These are phyloP conservation scores for Artibeus lituratus DNA, from an alignment of 2,797 vertebrate species.

Conservation along the genomic window DNA sequence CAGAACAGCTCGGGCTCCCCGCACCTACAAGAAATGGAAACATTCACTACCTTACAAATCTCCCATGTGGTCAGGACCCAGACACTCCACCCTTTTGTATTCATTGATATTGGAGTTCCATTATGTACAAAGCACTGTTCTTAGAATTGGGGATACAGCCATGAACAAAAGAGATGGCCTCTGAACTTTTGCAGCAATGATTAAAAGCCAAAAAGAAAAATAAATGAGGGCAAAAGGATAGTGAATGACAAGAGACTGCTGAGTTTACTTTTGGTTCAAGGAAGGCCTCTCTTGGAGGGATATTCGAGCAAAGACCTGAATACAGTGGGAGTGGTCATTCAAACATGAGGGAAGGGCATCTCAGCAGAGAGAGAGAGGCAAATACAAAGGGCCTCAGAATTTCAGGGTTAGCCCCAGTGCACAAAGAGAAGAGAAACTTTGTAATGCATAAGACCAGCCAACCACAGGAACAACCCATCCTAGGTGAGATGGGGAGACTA, in stretches of 20 bases:
- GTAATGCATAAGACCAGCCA: neutral
- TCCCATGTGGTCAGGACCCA: neutral
- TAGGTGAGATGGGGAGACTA: neutral
- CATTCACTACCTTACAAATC: neutral
- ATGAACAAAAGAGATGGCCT: neutral
- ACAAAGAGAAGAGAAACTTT: neutral
- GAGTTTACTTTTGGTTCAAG: neutral
- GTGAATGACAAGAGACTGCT: neutral
- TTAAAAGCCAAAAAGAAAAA: neutral
- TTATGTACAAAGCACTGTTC: neutral
- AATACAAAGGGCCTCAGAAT: neutral
- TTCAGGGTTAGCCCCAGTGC: neutral
- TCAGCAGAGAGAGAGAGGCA: neutral
- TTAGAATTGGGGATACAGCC: neutral
- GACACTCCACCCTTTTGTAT: neutral
- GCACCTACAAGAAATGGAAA: slow-evolving; percentile 81
- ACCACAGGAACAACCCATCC: neutral
- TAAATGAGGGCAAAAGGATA: neutral
- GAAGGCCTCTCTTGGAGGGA: neutral
- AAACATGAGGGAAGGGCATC: neutral
- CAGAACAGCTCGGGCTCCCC: slow-evolving; percentile 92
- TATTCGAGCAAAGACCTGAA: neutral
- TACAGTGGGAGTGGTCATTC: neutral
- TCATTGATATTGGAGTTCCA: neutral
- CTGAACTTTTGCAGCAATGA: neutral